phyloP scores from a whole-genome alignment of 2,113 vertebrate genomes.

The Emberiza fucata region DNA sequence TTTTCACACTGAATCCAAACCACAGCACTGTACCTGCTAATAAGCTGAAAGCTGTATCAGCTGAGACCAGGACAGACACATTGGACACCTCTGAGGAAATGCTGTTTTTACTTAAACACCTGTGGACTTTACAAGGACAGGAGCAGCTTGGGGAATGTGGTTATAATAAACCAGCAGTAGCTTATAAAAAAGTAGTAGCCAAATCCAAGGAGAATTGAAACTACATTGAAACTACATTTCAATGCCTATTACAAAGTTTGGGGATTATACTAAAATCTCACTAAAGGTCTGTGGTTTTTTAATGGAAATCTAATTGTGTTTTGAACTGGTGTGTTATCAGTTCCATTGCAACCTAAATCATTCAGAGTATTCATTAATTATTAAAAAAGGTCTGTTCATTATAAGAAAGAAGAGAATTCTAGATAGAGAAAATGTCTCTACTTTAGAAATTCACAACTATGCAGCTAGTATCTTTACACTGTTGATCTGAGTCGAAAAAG shows the following conservation, averaged over 20 bases:
- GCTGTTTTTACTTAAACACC: not conserved
- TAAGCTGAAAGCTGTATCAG: not conserved
- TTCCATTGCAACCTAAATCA: not conserved
- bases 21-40: not conserved
- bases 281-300: not conserved
- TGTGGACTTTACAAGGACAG: not conserved
- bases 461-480: not conserved
- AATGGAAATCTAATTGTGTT: not conserved
- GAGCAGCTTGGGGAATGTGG: not conserved
- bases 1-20: not conserved
- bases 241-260: not conserved
- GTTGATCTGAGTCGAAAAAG: slow-evolving; percentile 1
- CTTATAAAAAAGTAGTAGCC: not conserved
- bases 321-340: not conserved
- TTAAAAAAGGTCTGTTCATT: not conserved
- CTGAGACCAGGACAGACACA: not conserved
- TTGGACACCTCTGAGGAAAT: not conserved
- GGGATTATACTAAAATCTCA: not conserved
- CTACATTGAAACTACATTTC: not conserved
- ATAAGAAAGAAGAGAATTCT: not conserved
- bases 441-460: not conserved
- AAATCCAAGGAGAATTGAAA: not conserved
- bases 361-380: not conserved
- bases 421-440: not conserved
- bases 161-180: not conserved